phyloP scores from a whole-genome alignment of 2,113 vertebrate genomes.

The Eulemur rufifrons region DNA sequence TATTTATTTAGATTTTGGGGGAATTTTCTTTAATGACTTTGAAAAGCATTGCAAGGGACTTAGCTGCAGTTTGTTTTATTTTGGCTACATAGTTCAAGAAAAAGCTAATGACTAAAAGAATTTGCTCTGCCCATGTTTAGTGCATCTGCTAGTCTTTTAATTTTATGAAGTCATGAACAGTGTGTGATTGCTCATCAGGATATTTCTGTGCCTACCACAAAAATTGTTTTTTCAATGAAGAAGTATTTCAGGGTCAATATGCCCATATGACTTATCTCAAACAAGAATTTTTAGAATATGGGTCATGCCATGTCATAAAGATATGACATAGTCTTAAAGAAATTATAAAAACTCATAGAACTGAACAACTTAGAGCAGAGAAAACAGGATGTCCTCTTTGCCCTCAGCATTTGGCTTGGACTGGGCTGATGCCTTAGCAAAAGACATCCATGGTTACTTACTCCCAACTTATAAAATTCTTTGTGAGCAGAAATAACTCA shows the following conservation, averaged over 20 bases:
- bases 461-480: not conserved
- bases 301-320: not conserved
- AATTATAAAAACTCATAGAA: not conserved
- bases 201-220: not conserved
- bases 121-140: not conserved
- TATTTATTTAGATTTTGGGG: not conserved
- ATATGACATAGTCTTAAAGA: not conserved
- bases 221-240: not conserved
- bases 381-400: not conserved
- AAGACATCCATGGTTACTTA: not conserved
- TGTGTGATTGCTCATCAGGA: not conserved
- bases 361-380: not conserved
- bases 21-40: not conserved
- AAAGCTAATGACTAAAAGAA: not conserved
- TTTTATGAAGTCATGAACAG: not conserved
- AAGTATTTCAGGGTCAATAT: not conserved
- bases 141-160: not conserved
- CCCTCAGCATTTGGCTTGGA: not conserved
- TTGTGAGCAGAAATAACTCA: not conserved
- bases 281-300: not conserved
- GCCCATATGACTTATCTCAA: not conserved
- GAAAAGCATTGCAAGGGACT: not conserved
- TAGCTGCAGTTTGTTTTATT: not conserved
- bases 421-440: not conserved
- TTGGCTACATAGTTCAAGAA: not conserved